These are phyloP conservation scores for Oryzias woworae DNA, from an alignment of 2,113 vertebrate species.

Conservation along the genomic window DNA sequence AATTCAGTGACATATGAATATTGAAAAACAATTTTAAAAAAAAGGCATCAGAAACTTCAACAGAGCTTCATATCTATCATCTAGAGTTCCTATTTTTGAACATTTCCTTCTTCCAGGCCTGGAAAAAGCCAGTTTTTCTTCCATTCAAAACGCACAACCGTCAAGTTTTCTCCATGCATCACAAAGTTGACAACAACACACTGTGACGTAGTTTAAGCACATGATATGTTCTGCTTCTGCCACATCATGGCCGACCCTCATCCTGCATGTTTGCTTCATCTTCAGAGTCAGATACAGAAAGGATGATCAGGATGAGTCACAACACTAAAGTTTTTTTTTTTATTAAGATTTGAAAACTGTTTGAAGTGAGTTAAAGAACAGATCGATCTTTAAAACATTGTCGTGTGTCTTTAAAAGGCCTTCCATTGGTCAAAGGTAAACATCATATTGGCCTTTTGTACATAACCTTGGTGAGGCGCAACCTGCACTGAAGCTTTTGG, in stretches of 20 bases:
- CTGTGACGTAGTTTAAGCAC: neutral
- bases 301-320: too few species aligned
- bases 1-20: too few species aligned
- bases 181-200: constrained; percentile 6
- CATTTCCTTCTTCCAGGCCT: neutral
- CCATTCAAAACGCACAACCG: neutral
- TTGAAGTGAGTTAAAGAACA: too few species aligned
- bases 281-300: neutral
- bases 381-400: neutral
- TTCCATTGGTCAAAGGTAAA: constrained; percentile 21
- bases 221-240: neutral
- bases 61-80: too few species aligned
- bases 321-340: too few species aligned
- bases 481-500: constrained; percentile 34
- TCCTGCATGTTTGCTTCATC: neutral
- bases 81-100: too few species aligned
- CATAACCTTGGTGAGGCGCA: constrained; percentile 18
- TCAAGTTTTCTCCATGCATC: neutral
- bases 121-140: neutral
- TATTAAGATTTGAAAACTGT: too few species aligned
- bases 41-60: too few species aligned
- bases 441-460: constrained; percentile 40
- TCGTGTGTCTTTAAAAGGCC: constrained; percentile 4
- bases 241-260: neutral
- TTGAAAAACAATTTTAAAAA: too few species aligned